These are phyloP conservation scores for Cyclura pinguis DNA, from an alignment of 2,797 vertebrate genomes.

Conservation along the genomic window DNA sequence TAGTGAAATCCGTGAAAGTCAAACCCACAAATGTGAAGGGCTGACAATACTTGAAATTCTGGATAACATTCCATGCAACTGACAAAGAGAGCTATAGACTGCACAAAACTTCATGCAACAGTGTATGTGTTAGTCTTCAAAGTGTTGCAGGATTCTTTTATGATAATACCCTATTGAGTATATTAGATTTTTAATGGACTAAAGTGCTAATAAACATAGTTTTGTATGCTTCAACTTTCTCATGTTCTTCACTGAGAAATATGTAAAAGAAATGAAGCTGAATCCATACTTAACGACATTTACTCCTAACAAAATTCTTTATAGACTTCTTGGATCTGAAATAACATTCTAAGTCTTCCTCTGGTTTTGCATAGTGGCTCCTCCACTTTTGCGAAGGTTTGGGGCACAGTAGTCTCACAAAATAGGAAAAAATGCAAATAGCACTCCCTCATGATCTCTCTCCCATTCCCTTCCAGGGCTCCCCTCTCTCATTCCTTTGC, in stretches of 20 bases:
- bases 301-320: background rate
- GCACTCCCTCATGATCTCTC: too few species aligned
- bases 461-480: too few species aligned
- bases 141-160: background rate
- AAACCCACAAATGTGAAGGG: too few species aligned
- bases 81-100: background rate
- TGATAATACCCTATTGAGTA: background rate
- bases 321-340: conserved; percentile 19
- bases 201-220: background rate
- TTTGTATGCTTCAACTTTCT: background rate
- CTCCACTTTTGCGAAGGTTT: too few species aligned
- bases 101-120: background rate
- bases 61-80: background rate
- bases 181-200: background rate
- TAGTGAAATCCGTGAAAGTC: too few species aligned
- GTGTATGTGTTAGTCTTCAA: background rate
- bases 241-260: background rate
- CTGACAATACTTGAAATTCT: background rate
- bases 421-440: too few species aligned
- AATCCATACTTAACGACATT: background rate
- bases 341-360: background rate
- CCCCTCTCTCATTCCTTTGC: too few species aligned
- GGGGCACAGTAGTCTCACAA: too few species aligned
- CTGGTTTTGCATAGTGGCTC: too few species aligned
- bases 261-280: background rate